These are phyloP conservation scores for Chionoecetes opilio DNA, from an alignment of 1,140 invertebrate species.

Conservation along the genomic window DNA sequence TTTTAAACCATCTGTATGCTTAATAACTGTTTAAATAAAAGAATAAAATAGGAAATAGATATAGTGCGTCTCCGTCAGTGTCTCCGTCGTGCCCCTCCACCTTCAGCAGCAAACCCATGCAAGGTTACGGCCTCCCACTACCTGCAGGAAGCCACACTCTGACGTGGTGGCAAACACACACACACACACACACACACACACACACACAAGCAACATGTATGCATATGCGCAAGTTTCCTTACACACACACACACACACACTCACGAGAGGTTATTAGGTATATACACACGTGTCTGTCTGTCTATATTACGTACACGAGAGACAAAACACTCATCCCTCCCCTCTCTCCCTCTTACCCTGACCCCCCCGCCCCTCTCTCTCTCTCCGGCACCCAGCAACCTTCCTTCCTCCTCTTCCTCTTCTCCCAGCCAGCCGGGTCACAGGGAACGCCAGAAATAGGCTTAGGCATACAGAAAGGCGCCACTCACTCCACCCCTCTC, in stretches of 20 bases:
- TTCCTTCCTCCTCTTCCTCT: not conserved
- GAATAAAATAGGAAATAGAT: too few species aligned
- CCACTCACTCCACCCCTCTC: not conserved
- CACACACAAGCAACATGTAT: too few species aligned
- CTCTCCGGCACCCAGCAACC: not conserved
- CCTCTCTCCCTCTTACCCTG: not conserved
- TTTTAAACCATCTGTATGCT: too few species aligned
- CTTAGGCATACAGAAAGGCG: not conserved
- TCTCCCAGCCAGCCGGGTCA: not conserved
- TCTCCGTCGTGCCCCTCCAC: too few species aligned
- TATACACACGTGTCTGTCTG: not conserved
- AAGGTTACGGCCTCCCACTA: too few species aligned
- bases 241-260: slow-evolving; percentile 29
- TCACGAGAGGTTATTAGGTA: not conserved
- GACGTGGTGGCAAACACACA: too few species aligned
- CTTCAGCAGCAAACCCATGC: too few species aligned
- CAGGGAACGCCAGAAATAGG: slow-evolving; percentile 25
- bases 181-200: too few species aligned
- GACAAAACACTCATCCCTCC: not conserved
- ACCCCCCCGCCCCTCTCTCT: not conserved
- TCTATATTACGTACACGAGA: not conserved
- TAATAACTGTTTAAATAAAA: too few species aligned
- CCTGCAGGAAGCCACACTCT: too few species aligned
- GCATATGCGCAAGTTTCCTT: too few species aligned
- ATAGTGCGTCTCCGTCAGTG: too few species aligned